Evolutionary conservation across 2,888 invertebrate species (phyloP).

Genomic region (Lapara coniferarum): DNA sequence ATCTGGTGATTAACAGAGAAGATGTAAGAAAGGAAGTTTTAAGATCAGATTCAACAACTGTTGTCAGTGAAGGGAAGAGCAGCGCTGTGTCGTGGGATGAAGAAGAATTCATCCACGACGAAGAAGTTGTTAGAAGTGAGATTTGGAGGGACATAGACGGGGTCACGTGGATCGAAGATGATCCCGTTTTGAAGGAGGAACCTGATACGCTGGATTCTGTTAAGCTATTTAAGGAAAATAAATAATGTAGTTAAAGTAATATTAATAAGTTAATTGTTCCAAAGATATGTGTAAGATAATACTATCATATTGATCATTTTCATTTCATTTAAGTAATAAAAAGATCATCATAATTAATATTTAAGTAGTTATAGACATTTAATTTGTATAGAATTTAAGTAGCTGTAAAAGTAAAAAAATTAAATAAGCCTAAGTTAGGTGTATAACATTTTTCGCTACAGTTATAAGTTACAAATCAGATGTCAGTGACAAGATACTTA

Average conservation of each 20-base stretch:
- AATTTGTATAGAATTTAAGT: too few relatives aligned
- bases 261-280: not conserved
- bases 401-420: too few relatives aligned
- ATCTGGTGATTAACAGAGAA: constrained; percentile 14
- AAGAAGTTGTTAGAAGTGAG: constrained; percentile 31
- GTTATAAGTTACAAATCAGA: too few relatives aligned
- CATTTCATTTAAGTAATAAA: too few relatives aligned
- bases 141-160: constrained; percentile 50
- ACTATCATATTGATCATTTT: not conserved
- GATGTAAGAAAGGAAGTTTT: constrained; percentile 14
- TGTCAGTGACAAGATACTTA: too few relatives aligned
- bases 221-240: constrained; percentile 9
- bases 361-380: too few relatives aligned
- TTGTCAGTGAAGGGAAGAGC: constrained; percentile 35
- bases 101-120: constrained; percentile 33
- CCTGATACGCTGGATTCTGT: not conserved
- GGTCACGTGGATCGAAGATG: constrained; percentile 52
- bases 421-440: too few relatives aligned
- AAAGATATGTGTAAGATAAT: not conserved
- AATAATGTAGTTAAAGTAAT: not conserved
- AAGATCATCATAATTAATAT: too few relatives aligned
- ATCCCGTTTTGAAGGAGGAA: constrained; percentile 37
- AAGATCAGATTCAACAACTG: constrained; percentile 15
- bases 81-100: constrained; percentile 51
- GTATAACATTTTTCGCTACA: too few relatives aligned